phyloP scores from a whole-genome alignment of 2,888 invertebrate genomes.

The Glyphotaelius pellucidus region DNA sequence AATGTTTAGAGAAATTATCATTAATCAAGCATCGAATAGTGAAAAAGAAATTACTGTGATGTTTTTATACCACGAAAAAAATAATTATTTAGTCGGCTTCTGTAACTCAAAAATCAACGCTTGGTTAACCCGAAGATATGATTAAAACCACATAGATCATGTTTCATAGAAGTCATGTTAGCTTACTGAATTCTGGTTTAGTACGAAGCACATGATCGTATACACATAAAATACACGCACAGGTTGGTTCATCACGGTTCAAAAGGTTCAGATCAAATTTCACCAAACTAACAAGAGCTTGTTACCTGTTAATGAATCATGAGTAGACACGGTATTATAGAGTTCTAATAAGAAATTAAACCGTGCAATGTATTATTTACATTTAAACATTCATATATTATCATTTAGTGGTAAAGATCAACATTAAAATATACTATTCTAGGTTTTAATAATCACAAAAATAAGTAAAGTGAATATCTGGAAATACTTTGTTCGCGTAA shows the following conservation, averaged over 20 bases:
- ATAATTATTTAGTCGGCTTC: neutral
- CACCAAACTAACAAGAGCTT: neutral
- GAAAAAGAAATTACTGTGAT: no score
- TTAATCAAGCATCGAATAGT: no score
- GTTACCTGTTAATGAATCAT: neutral
- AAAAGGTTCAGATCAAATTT: neutral
- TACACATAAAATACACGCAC: neutral
- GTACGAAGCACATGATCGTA: neutral
- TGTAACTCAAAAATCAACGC: conserved; percentile 21
- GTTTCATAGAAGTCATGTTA: conserved; percentile 13
- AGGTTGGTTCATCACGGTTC: neutral
- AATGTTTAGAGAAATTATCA: no score
- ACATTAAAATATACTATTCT: no score
- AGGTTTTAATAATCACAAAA: no score
- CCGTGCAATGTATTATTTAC: neutral
- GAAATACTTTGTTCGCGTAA: no score
- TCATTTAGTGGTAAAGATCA: neutral
- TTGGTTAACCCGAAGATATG: neutral
- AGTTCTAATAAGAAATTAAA: neutral
- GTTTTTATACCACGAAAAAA: no score
- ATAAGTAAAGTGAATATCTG: no score
- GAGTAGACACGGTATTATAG: neutral
- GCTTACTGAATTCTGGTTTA: neutral
- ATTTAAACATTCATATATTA: no score
- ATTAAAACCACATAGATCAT: neutral